Evolutionary conservation across 1,140 invertebrate genomes (phyloP), one percentile per base, ranked within the genome.

Genomic region (Ceratina australensis): DNA sequence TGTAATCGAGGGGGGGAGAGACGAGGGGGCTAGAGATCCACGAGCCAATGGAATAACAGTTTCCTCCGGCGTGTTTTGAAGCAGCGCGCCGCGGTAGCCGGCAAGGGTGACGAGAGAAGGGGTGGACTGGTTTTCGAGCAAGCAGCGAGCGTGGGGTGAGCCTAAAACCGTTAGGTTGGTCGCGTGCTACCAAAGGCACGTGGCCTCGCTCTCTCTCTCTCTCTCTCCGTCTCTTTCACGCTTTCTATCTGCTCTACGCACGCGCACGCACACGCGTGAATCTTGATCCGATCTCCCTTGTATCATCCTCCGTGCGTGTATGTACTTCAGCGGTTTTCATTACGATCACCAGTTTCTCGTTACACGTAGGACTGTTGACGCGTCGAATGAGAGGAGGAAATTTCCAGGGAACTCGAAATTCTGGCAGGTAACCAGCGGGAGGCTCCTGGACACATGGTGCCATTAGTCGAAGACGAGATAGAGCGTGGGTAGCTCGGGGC

Each of bases 91-190:
- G 33, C 33, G 33, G 71, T 75, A 42, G 76, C 79, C 69, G 68
- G 88, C 83, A 90, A 90, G 87, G 90, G 87, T 90, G 89, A 85
- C 80, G 82, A 84, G 83, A 87, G 89, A 90, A 90, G 89, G 90
- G 90, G 90, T 91, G 90, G 90, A 90, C 88, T 91, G 87, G 89
- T 90, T 90, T 89, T 86, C 82, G 80, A 86, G 65, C 84, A 52
- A 50, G 79, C 33, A 50, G 79, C 33, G 33, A 42, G 83, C 85
- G 84, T 86, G 85, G 88, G 89, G 89, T 87, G 86, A 86, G 85
- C 81, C 86, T 87, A 90, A 91, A 91, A 91, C 91, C 91, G 91
- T 92, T 91, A 91, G 90, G 89, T 89, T 84, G 86, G 91, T 91
- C 91, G 91, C 90, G 91, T 92, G 91, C 90, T 90, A 84, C 73